Evolutionary conservation across 2,888 invertebrate genomes (phyloP).

Genomic region (Orgyia antiqua): DNA sequence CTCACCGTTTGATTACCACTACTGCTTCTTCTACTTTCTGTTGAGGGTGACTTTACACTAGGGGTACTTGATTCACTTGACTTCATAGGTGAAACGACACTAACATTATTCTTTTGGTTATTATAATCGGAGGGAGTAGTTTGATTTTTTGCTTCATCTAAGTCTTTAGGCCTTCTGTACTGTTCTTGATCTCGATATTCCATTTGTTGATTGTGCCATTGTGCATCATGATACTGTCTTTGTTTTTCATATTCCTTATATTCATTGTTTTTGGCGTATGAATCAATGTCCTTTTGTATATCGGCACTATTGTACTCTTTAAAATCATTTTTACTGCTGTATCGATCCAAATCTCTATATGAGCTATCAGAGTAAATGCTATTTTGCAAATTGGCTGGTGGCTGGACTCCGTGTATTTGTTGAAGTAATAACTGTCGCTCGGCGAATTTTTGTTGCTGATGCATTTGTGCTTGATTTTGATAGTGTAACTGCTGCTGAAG

Average conservation of each 20-base stretch:
- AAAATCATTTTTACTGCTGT: conserved; percentile 66
- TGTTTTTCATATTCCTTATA: conserved; percentile 60
- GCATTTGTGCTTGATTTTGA: conserved; percentile 80
- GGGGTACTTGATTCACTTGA: conserved; percentile 69
- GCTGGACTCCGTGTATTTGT: conserved; percentile 77
- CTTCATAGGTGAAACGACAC: conserved; percentile 62
- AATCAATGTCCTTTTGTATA: conserved; percentile 59
- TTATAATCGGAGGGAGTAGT: conserved; percentile 56
- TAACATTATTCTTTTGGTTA: conserved; percentile 48
- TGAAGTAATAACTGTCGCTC: conserved; percentile 79
- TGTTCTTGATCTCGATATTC: conserved; percentile 56
- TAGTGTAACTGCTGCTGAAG: conserved; percentile 80
- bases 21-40: conserved; percentile 69
- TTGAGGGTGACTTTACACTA: conserved; percentile 70
- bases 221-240: conserved; percentile 56
- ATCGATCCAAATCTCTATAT: conserved; percentile 66
- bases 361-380: conserved; percentile 70
- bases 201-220: conserved; percentile 59
- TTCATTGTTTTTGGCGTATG: conserved; percentile 59
- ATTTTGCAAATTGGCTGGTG: conserved; percentile 69
- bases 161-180: conserved; percentile 49
- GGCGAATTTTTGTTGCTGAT: conserved; percentile 81
- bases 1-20: conserved; percentile 81
- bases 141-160: conserved; percentile 50
- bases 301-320: conserved; percentile 61